Conservation (phyloP, 2,888 invertebrate genomes). For the Pristionchus mayeri region DNA sequence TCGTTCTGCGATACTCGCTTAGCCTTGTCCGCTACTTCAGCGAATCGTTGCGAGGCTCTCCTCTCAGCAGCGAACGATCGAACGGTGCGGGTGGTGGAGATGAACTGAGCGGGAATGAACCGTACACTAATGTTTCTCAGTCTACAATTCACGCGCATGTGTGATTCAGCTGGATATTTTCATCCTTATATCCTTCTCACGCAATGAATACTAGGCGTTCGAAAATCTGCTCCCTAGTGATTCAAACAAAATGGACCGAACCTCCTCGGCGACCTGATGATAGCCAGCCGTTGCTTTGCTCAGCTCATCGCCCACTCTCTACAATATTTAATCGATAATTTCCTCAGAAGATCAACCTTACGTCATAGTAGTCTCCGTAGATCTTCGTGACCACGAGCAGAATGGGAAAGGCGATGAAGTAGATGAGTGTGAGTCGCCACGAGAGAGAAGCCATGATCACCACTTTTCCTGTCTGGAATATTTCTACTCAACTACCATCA, state of each 20-base stretch:
- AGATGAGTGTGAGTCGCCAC: conserved; percentile 76
- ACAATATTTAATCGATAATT: conserved; percentile 17
- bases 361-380: conserved; percentile 77
- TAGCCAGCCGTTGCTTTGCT: conserved; percentile 76
- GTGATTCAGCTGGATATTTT: no score
- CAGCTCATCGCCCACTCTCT: conserved; percentile 74
- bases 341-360: conserved; percentile 49
- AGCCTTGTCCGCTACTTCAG: conserved; percentile 50
- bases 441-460: conserved; percentile 77
- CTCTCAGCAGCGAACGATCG: conserved; percentile 76
- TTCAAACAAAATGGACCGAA: not conserved
- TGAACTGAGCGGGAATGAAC: no score
- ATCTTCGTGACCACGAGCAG: conserved; percentile 74
- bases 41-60: conserved; percentile 74
- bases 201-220: no score
- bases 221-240: no score
- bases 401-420: conserved; percentile 76
- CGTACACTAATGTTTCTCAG: no score
- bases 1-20: not conserved
- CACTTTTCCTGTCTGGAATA: conserved; percentile 53
- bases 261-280: conserved; percentile 77
- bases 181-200: no score
- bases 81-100: conserved; percentile 77
- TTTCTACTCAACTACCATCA: no score
- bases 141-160: no score